Evolutionary conservation across 2,113 vertebrate genomes (phyloP), one percentile per base, ranked within the genome.

Genomic region (Crotophaga sulcirostris): DNA sequence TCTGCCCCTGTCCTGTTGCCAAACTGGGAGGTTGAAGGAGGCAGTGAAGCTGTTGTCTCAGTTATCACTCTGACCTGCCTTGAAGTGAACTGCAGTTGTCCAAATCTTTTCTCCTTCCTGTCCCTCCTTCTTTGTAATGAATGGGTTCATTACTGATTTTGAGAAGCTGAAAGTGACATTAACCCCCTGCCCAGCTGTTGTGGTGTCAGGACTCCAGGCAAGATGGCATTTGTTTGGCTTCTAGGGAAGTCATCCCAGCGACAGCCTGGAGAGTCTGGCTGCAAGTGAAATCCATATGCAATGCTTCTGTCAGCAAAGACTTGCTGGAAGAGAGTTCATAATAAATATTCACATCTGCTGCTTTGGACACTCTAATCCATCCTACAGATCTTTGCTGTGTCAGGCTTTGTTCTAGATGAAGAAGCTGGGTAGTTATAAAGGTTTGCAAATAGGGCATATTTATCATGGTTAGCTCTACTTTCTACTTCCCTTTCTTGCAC

Each of bases 301-400:
- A 90, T 93, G 92, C 95, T 91, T 97, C 95, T 96, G 97, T 98
- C 97, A 97, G 98, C 97, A 98, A 94, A 97, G 97, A 92, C 94
- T 96, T 90, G 81, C 97, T 91, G 89, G 84, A 95, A 95, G 76
- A 93, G 58, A 86, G 87, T 93, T 97, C 93, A 90, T 98, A 98
- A 98, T 98, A 98, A 97, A 98, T 97, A 98, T 97, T 98, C 97
- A 96, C 97, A 97, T 98, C 97, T 98, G 97, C 97, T 97, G 69
- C 80, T 97, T 96, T 98, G 97, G 97, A 98, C 98, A 97, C 97
- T 95, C 97, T 97, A 98, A 98, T 98, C 97, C 97, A 98, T 98
- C 97, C 97, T 97, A 94, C 85, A 76, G 90, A 97, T 97, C 89
- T 98, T 97, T 98, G 98, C 98, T 98, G 97, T 96, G 96, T 98